A percentile compares a stretch with the other conserved stretches of the same genome.
phyloP scores from a whole-genome alignment of 2,113 vertebrate genomes.

The Elephas maximus region DNA sequence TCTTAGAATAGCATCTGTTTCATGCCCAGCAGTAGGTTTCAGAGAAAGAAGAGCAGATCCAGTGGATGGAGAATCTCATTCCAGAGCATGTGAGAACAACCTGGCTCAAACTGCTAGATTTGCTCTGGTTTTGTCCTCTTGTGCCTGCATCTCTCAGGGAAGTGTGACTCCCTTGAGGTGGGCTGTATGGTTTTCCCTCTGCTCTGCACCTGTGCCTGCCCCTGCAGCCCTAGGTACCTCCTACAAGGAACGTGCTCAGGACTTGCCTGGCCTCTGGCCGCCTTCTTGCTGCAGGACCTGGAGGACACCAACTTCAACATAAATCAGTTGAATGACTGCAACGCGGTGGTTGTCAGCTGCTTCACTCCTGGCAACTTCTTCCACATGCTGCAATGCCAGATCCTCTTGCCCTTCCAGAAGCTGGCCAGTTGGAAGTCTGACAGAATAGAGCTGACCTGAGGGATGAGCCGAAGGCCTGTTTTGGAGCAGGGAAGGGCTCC shows the following conservation, averaged over 20 bases:
- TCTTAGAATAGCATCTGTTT: neutral
- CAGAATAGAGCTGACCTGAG: neutral
- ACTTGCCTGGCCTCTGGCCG: neutral
- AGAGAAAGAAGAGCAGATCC: neutral
- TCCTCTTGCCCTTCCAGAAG: slow-evolving; percentile 96
- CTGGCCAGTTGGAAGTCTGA: slow-evolving; percentile 88
- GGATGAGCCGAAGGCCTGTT: neutral
- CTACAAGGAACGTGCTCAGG: neutral
- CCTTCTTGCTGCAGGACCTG: slow-evolving; percentile 87
- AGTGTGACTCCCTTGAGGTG: neutral
- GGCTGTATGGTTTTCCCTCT: neutral
- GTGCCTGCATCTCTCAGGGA: neutral
- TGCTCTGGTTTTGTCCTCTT: neutral
- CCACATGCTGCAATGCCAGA: slow-evolving; percentile 96
- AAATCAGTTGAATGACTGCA: slow-evolving; percentile 95
- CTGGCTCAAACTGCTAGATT: neutral
- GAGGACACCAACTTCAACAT: slow-evolving; percentile 91
- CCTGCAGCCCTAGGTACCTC: neutral
- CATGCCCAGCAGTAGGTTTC: neutral
- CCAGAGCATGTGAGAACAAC: neutral
- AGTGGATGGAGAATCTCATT: neutral
- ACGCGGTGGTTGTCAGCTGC: slow-evolving; percentile 97
- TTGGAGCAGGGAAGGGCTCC: neutral
- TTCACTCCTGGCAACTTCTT: slow-evolving; percentile 96
- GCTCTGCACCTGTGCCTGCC: neutral